phyloP scores from a whole-genome alignment of 2,797 vertebrate species.

The Chelon labrosus region DNA sequence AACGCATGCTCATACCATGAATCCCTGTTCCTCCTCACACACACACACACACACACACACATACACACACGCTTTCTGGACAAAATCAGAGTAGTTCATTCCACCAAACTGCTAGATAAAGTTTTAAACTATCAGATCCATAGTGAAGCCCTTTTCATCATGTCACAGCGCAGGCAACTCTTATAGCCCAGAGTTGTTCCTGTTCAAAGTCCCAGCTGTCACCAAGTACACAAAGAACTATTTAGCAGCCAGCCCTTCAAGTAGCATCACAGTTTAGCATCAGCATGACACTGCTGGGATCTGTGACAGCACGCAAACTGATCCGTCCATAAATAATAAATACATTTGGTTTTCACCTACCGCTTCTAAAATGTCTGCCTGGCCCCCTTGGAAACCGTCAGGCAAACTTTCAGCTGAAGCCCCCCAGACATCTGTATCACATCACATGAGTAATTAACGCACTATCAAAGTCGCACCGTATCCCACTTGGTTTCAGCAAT shows the following conservation, averaged over 20 bases:
- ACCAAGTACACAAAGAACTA: slow-evolving; percentile 88
- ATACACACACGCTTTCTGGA: slow-evolving; percentile 41
- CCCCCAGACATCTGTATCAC: slow-evolving; percentile 89
- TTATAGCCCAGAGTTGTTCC: slow-evolving; percentile 83
- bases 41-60: background rate
- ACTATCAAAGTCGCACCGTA: slow-evolving; percentile 87
- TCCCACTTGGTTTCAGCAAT: slow-evolving; percentile 88
- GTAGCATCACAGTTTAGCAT: slow-evolving; percentile 89
- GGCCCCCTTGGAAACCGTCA: slow-evolving; percentile 87
- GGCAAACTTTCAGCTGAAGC: slow-evolving; percentile 88
- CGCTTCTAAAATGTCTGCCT: slow-evolving; percentile 89
- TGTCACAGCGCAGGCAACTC: slow-evolving; percentile 75
- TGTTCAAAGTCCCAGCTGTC: slow-evolving; percentile 87
- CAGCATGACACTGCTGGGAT: slow-evolving; percentile 84
- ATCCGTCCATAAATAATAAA: slow-evolving; percentile 89
- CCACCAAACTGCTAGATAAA: slow-evolving; percentile 61
- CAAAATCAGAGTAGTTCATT: slow-evolving; percentile 39
- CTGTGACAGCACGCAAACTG: slow-evolving; percentile 86
- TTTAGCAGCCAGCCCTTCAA: slow-evolving; percentile 89
- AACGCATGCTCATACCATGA: background rate
- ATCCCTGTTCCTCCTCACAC: background rate
- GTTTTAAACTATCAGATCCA: slow-evolving; percentile 76
- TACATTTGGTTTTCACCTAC: slow-evolving; percentile 89
- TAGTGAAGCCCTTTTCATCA: slow-evolving; percentile 75
- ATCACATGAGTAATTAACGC: slow-evolving; percentile 91